Base-by-base conservation (phyloP, 2,888 invertebrate genomes). In the Phaonia tiefii region DNA sequence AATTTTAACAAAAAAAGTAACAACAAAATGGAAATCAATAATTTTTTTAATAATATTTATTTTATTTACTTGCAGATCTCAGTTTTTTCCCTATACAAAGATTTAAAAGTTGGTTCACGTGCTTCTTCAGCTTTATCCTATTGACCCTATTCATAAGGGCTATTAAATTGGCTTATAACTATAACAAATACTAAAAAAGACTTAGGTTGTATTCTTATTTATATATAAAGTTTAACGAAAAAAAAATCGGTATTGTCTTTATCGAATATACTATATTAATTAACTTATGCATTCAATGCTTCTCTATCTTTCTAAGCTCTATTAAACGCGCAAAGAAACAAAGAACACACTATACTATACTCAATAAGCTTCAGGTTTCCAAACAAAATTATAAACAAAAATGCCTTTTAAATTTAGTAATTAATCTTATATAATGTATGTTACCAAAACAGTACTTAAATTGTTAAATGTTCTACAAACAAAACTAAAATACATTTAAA, bases 51-150 rank as follows among this genome's bases (percentile, higher is more conserved):
- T n/a, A 37, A 31, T 54, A 63, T 20, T 15, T 31, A 31, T 25
- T 73, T 17, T 44, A 25, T 26, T 86, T 87, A 85, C 87, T 95
- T 94, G 85, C 93, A 97, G 97, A 95, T 97, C 86, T 96, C 96
- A 86, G 97, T 97, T 80, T 97, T 97, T 91, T 96, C 97, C 75
- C 96, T 97, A 90, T 97, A 97, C 91, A 97, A 97, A 92, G 97
- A 97, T 92, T 97, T 97, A 91, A 96, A 96, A 82, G 96, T 95
- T 86, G 95, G 95, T 86, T 95, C 95, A 87, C 94, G 95, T 90
- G 94, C 95, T 86, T 93, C 94, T 85, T 95, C 95, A 84, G 93
- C 95, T 88, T 91, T 94, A 87, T 93, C 93, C 82, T 93, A 93
- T 89, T 93, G 89, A 91, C 26, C n/a, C 13, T 11, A 17, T 1